Conservation (phyloP, 2,113 vertebrate species). For the Melanerpes formicivorus region DNA sequence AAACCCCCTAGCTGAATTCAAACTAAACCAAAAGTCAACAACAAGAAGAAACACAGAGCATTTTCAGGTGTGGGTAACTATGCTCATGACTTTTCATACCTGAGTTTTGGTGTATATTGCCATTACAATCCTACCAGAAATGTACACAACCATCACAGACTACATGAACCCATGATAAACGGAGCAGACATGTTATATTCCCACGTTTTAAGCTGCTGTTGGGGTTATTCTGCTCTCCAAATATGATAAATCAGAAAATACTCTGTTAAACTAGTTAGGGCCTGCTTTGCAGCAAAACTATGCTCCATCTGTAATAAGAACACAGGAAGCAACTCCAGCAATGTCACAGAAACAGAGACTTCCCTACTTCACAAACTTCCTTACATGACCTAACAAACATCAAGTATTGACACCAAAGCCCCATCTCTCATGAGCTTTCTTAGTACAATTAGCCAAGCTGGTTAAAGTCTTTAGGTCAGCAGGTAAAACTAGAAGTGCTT, state of each 20-base stretch:
- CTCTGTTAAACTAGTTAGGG: background rate
- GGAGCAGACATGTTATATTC: background rate
- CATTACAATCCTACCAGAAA: background rate
- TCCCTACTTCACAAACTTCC: background rate
- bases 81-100: background rate
- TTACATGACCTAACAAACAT: background rate
- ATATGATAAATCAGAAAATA: background rate
- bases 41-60: no score
- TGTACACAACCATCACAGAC: background rate
- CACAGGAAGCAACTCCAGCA: background rate
- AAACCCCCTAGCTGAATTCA: no score
- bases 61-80: background rate
- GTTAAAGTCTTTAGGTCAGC: background rate
- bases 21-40: no score
- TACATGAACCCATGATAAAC: rapidly evolving
- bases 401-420: background rate
- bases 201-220: background rate
- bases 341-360: background rate
- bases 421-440: background rate
- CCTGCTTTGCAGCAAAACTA: background rate
- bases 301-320: background rate
- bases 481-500: background rate
- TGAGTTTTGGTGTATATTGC: background rate
- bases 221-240: background rate
- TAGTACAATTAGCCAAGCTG: background rate